Conservation (phyloP, 2,888 invertebrate species). For the Gastracanthus pulcherrimus region DNA sequence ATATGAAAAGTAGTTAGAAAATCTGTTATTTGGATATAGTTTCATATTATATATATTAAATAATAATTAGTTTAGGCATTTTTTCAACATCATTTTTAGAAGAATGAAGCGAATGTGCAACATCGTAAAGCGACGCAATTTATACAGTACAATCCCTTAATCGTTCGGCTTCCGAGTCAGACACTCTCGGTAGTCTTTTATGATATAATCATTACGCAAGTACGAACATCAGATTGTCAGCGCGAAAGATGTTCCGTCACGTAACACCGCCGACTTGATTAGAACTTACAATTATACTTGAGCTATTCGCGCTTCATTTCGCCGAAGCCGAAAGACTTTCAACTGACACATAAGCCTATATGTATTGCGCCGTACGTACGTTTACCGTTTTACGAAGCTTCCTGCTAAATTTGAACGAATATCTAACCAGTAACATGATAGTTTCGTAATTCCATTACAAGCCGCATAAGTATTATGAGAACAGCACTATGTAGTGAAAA, state of each 20-base stretch:
- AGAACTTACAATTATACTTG: conserved; percentile 51
- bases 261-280: conserved; percentile 50
- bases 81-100: no score
- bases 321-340: conserved; percentile 9
- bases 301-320: conserved; percentile 51
- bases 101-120: no score
- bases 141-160: conserved; percentile 7
- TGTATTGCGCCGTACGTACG: no score
- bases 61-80: no score
- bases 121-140: neutral
- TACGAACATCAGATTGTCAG: conserved; percentile 28
- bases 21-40: no score
- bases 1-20: no score
- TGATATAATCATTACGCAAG: conserved; percentile 44
- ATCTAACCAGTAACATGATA: neutral
- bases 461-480: neutral
- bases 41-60: no score
- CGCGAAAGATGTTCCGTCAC: conserved; percentile 42
- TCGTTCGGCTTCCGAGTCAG: conserved; percentile 26
- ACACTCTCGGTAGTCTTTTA: neutral
- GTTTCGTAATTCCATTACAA: conserved; percentile 33
- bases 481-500: no score
- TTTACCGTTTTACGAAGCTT: neutral
- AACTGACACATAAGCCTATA: neutral
- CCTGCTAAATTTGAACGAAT: conserved; percentile 38